These are phyloP conservation scores for Siphlonurus alternatus DNA, from an alignment of 2,888 invertebrate genomes.

Conservation along the genomic window DNA sequence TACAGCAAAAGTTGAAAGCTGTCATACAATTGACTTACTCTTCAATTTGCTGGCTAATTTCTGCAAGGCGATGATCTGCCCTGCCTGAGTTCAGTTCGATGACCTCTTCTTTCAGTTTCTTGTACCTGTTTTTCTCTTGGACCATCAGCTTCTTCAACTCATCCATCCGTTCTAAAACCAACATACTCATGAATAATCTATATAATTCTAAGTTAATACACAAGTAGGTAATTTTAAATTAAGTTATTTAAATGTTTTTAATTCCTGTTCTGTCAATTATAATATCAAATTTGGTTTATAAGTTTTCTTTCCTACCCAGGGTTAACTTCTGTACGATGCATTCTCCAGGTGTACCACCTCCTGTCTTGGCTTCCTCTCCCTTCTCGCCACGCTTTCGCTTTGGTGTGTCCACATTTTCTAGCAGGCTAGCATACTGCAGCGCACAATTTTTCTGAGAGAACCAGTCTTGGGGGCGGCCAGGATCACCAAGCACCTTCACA, in stretches of 20 bases:
- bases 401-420: conserved; percentile 69
- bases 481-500: conserved; percentile 57
- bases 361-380: conserved; percentile 32
- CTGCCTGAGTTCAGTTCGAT: conserved; percentile 37
- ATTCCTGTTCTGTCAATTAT: no score
- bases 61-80: conserved; percentile 52
- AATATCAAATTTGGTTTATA: no score
- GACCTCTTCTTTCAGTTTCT: conserved; percentile 47
- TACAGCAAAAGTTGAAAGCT: no score
- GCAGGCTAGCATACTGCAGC: conserved; percentile 64
- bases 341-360: conserved; percentile 65
- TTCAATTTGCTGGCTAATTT: conserved; percentile 58
- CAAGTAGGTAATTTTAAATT: no score
- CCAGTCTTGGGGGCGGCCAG: conserved; percentile 65
- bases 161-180: conserved; percentile 41
- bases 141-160: conserved; percentile 56
- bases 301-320: conserved; percentile 24
- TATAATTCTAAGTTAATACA: no score
- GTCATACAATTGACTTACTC: conserved; percentile 25
- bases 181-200: not conserved
- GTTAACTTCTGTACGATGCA: conserved; percentile 59
- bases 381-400: conserved; percentile 50
- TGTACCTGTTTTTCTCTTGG: conserved; percentile 56
- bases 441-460: conserved; percentile 85
- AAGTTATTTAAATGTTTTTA: no score